A percentile compares a stretch with the other conserved stretches of the same genome.
Conservation (phyloP, 2,888 invertebrate species). For the Fissipunctia ypsillon region DNA sequence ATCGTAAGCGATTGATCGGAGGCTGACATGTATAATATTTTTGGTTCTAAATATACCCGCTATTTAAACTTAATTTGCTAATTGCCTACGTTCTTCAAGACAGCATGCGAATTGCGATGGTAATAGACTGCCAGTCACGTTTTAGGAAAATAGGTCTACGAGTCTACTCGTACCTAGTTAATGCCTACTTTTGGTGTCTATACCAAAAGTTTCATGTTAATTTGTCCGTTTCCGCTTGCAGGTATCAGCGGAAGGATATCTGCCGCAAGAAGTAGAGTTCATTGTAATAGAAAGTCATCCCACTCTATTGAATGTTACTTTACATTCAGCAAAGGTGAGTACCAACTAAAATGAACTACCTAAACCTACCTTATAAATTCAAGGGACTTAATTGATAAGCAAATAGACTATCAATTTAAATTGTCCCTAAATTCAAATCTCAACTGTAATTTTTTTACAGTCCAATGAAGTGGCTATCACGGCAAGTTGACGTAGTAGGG, state of each 20-base stretch:
- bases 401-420: not conserved
- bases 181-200: no score
- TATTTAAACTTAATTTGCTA: not conserved
- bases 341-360: not conserved
- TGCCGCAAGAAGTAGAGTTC: slow-evolving; percentile 96
- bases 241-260: slow-evolving; percentile 96
- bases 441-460: not conserved
- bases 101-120: not conserved
- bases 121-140: not conserved
- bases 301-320: slow-evolving; percentile 95
- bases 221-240: slow-evolving; percentile 74
- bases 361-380: not conserved
- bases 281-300: slow-evolving; percentile 96
- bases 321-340: slow-evolving; percentile 94
- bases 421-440: not conserved
- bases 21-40: no score
- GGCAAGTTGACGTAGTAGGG: not conserved
- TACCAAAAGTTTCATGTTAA: slow-evolving; percentile 1
- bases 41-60: not conserved
- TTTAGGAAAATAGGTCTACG: not conserved
- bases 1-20: not conserved
- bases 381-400: not conserved
- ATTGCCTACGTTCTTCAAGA: not conserved
- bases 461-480: not conserved
- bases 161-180: no score